These are phyloP conservation scores for Drosophila pruinosa DNA, from an alignment of 1,140 invertebrate genomes.

Conservation along the genomic window DNA sequence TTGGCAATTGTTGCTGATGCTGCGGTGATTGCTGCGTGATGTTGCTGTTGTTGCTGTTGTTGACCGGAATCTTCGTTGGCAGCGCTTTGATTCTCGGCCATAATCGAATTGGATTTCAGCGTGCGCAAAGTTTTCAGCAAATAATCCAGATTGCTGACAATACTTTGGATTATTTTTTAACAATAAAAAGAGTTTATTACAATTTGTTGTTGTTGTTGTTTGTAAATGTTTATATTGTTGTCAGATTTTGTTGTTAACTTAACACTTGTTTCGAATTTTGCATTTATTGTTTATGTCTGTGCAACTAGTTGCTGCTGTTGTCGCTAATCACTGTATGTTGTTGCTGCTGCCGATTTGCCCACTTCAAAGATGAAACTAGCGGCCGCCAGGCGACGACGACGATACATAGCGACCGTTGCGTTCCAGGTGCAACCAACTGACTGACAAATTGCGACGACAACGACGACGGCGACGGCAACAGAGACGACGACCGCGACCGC, in stretches of 20 bases:
- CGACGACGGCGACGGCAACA: conserved; percentile 14
- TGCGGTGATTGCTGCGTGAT: conserved; percentile 51
- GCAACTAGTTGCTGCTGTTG: conserved; percentile 21
- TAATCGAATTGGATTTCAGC: conserved; percentile 82
- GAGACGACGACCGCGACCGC: neutral
- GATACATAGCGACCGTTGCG: conserved; percentile 64
- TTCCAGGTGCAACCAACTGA: conserved; percentile 49
- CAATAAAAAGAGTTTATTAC: conserved; percentile 20
- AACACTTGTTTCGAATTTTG: neutral
- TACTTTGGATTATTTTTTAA: conserved; percentile 65
- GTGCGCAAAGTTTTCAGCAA: conserved; percentile 82
- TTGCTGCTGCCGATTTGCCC: conserved; percentile 39
- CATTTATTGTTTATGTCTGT: neutral
- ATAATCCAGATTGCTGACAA: conserved; percentile 80
- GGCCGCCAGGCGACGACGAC: conserved; percentile 58
- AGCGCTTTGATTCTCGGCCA: conserved; percentile 82
- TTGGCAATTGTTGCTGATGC: conserved; percentile 41
- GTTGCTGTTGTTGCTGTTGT: conserved; percentile 63
- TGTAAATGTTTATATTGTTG: conserved; percentile 7
- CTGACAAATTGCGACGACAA: conserved; percentile 36
- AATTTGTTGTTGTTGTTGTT: conserved; percentile 5
- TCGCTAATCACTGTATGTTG: conserved; percentile 17
- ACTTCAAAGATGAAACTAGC: conserved; percentile 65
- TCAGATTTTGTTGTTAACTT: neutral
- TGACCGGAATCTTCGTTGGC: conserved; percentile 82